Evolutionary conservation across 2,113 vertebrate genomes (phyloP).

Genomic region (Odocoileus virginianus): DNA sequence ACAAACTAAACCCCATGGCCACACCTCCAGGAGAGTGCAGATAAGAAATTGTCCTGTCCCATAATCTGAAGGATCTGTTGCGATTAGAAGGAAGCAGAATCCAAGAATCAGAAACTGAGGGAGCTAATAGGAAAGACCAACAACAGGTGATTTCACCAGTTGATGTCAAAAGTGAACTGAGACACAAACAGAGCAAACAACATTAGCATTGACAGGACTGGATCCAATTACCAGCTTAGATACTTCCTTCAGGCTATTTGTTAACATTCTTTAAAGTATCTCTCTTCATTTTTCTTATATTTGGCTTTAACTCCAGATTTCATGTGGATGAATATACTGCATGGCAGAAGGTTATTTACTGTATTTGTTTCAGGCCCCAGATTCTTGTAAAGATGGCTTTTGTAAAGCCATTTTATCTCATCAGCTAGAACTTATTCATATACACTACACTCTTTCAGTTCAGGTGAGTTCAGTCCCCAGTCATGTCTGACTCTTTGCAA

Average conservation of each 20-base stretch:
- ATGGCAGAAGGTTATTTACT: background rate
- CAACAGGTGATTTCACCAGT: background rate
- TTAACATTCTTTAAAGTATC: background rate
- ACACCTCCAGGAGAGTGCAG: background rate
- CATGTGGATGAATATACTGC: background rate
- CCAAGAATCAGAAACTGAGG: background rate
- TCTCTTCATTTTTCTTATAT: background rate
- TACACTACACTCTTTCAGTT: background rate
- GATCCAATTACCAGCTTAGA: background rate
- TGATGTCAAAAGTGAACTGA: background rate
- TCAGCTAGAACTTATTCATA: background rate
- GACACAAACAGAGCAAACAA: background rate
- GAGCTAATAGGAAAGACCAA: background rate
- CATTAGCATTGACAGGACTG: background rate
- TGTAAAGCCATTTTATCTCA: background rate
- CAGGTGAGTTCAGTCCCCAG: background rate
- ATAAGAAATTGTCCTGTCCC: background rate
- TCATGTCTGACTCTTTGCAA: background rate
- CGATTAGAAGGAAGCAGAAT: background rate
- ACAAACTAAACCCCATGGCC: background rate
- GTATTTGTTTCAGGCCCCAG: background rate
- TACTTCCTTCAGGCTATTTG: background rate
- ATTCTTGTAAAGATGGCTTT: background rate
- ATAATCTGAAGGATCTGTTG: background rate
- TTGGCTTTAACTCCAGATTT: background rate